phyloP scores from a whole-genome alignment of 2,113 vertebrate genomes.

The Chitala chitala region DNA sequence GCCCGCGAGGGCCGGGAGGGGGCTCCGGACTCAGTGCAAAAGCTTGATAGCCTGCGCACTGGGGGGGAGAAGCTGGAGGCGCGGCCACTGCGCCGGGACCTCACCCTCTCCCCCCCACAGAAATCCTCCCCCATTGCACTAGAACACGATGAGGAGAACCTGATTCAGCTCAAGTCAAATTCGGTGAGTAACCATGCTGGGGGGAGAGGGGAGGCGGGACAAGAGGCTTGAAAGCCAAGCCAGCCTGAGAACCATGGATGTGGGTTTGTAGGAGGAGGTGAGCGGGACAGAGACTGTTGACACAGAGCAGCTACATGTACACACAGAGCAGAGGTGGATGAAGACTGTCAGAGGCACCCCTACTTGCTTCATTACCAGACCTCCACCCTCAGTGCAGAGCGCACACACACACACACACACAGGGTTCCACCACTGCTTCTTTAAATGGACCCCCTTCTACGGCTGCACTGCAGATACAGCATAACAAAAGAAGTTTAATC shows the following conservation, averaged over 20 bases:
- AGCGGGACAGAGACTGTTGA: too few relatives aligned
- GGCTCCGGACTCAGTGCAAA: slow-evolving; percentile 61
- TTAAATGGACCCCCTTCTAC: neutral
- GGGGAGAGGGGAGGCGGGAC: neutral
- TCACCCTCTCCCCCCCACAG: slow-evolving; percentile 88
- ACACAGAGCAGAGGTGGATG: too few relatives aligned
- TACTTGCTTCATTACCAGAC: too few relatives aligned
- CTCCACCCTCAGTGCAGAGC: too few relatives aligned
- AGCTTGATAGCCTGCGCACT: slow-evolving; percentile 75
- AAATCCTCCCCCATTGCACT: slow-evolving; percentile 86
- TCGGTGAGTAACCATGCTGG: slow-evolving; percentile 67
- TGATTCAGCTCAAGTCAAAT: slow-evolving; percentile 76
- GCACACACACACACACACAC: too few relatives aligned
- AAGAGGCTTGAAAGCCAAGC: neutral
- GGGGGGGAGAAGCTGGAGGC: slow-evolving; percentile 75
- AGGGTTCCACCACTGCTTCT: too few relatives aligned
- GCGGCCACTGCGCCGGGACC: slow-evolving; percentile 82
- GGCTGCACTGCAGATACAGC: neutral
- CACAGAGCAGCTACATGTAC: too few relatives aligned
- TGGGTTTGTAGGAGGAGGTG: too few relatives aligned
- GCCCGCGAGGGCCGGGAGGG: slow-evolving; percentile 28
- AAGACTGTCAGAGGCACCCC: too few relatives aligned
- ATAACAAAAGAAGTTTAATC: neutral
- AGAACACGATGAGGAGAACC: slow-evolving; percentile 72
- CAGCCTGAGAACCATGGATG: neutral